Evolutionary conservation across 1,140 invertebrate species (phyloP).

Genomic region (Scaptodrosophila lebanonensis): DNA sequence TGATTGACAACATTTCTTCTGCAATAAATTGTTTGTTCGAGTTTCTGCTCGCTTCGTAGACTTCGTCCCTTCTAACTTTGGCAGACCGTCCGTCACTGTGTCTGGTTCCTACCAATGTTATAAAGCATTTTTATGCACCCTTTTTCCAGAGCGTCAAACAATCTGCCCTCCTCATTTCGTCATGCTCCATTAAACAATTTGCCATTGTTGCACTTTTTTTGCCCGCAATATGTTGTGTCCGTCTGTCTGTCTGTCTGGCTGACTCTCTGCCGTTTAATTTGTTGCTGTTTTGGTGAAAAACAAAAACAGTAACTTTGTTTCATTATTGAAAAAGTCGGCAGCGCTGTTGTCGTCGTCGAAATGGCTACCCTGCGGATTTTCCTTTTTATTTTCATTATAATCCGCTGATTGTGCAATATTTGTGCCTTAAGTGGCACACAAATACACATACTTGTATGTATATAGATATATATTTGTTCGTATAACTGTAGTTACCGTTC

Average conservation of each 20-base stretch:
- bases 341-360: constrained; percentile 22
- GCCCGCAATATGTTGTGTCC: constrained; percentile 2
- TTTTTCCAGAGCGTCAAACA: constrained; percentile 37
- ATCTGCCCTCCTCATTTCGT: constrained; percentile 48
- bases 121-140: constrained; percentile 32
- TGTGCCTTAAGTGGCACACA: constrained; percentile 8
- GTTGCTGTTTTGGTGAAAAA: constrained; percentile 39
- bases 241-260: neutral
- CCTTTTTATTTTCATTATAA: constrained; percentile 5
- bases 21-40: too few species aligned
- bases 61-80: too few species aligned
- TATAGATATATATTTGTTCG: too few species aligned
- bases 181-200: constrained; percentile 71
- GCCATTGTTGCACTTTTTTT: constrained; percentile 59
- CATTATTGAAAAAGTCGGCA: constrained; percentile 19
- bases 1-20: too few species aligned
- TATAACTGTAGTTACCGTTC: too few species aligned
- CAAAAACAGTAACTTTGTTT: constrained; percentile 29
- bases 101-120: too few species aligned
- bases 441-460: too few species aligned
- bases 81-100: too few species aligned
- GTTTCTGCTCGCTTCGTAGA: too few species aligned
- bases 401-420: constrained; percentile 49
- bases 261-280: constrained; percentile 40
- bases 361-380: constrained; percentile 45